phyloP scores from a whole-genome alignment of 2,888 invertebrate genomes.

The Megastigmus dorsalis region DNA sequence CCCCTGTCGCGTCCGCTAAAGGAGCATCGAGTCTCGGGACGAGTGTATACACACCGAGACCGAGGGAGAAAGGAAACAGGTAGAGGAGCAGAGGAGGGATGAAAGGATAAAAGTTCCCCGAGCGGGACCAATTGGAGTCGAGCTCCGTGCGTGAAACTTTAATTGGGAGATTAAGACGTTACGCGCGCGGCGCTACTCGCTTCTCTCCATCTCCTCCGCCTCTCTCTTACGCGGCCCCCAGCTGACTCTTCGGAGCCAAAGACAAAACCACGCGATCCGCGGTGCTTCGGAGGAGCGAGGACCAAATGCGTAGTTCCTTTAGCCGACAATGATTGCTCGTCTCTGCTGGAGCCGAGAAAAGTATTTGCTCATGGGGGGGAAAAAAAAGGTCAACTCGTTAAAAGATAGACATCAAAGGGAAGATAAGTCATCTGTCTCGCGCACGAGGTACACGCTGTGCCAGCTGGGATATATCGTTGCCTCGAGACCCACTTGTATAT shows the following conservation, averaged over 20 bases:
- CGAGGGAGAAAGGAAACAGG: too few species aligned
- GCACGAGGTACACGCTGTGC: too few species aligned
- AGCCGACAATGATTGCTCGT: not conserved
- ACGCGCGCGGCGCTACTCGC: too few species aligned
- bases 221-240: not conserved
- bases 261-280: constrained; percentile 34
- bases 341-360: not conserved
- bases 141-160: constrained; percentile 61
- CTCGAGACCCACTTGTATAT: too few species aligned
- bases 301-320: not conserved
- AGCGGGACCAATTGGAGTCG: constrained; percentile 15
- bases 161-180: constrained; percentile 61
- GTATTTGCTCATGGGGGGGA: not conserved
- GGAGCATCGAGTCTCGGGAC: not conserved
- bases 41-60: not conserved
- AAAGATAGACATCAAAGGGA: constrained; percentile 7
- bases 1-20: not conserved
- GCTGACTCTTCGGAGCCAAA: not conserved
- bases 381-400: not conserved
- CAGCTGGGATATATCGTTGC: too few species aligned
- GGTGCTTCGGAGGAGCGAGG: constrained; percentile 12
- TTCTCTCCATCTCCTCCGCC: too few species aligned
- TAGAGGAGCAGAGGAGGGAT: too few species aligned
- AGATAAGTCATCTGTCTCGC: too few species aligned
- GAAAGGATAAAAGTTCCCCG: constrained; percentile 49